These are phyloP conservation scores for Mesocentrotus franciscanus DNA, from an alignment of 53 echinoderm and acorn worm genomes.

Conservation along the genomic window DNA sequence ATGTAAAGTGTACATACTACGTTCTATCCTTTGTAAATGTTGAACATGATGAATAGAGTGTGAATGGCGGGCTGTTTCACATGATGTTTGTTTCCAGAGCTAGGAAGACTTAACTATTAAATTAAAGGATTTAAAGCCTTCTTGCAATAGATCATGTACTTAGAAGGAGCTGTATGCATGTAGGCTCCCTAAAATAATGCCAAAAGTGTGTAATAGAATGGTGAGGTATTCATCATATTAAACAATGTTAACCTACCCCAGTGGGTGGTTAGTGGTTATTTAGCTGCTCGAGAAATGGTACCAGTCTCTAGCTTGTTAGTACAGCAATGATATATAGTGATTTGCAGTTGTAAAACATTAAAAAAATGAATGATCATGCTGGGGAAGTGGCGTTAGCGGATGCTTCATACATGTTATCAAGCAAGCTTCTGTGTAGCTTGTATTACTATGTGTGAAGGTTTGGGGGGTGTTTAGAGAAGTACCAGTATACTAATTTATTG, in stretches of 20 bases:
- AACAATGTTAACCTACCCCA: background rate
- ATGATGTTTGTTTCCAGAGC: background rate
- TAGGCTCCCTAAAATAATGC: background rate
- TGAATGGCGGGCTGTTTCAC: slow-evolving; percentile 38
- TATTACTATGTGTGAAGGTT: background rate
- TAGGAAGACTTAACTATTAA: background rate
- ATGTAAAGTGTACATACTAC: slow-evolving; percentile 50
- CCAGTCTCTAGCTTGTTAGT: background rate
- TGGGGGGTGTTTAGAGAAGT: background rate
- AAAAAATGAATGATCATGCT: background rate
- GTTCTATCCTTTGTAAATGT: background rate
- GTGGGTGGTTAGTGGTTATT: background rate
- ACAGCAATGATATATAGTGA: background rate
- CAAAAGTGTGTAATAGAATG: background rate
- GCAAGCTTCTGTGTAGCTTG: background rate
- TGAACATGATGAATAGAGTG: background rate
- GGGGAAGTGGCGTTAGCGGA: background rate
- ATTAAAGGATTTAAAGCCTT: slow-evolving; percentile 3
- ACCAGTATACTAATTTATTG: background rate
- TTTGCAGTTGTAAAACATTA: background rate
- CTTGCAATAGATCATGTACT: slow-evolving; percentile 32
- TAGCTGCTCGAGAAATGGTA: background rate
- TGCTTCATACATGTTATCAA: background rate
- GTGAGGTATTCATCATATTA: background rate
- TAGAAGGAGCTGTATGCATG: background rate